Evolutionary conservation across 1,140 invertebrate genomes (phyloP).

Genomic region (Tyrophagus putrescentiae): DNA sequence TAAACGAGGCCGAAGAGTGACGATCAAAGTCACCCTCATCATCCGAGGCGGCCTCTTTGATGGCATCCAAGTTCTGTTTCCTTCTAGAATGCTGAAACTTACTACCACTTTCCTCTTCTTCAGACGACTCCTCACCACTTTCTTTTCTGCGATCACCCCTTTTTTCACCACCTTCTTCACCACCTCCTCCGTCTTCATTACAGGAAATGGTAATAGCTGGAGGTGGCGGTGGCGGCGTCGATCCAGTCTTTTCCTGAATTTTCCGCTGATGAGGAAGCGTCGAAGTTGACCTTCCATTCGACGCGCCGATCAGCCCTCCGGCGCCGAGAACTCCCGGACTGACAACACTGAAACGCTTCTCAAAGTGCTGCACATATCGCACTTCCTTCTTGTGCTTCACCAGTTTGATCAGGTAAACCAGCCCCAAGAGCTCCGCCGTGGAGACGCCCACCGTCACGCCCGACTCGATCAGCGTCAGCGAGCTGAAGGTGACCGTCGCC

Average conservation of each 20-base stretch:
- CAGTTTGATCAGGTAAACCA: not conserved
- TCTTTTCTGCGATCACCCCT: too few species aligned
- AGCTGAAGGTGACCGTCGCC: not conserved
- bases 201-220: not conserved
- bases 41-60: too few species aligned
- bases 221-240: not conserved
- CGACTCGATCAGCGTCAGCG: not conserved
- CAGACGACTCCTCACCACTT: too few species aligned
- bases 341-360: not conserved
- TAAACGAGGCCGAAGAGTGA: too few species aligned
- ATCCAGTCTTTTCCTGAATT: not conserved
- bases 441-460: not conserved
- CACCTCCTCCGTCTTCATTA: not conserved
- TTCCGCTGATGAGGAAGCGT: not conserved
- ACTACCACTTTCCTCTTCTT: too few species aligned
- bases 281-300: not conserved
- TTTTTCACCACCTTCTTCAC: too few species aligned
- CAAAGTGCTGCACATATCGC: conserved; percentile 2
- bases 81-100: too few species aligned
- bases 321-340: not conserved
- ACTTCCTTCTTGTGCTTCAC: not conserved
- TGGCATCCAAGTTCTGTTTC: too few species aligned
- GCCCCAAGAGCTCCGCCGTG: not conserved
- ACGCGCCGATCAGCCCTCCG: not conserved
- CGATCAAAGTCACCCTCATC: not conserved